Evolutionary conservation across 2,113 vertebrate species (phyloP).

Genomic region (Phalacrocorax carbo): DNA sequence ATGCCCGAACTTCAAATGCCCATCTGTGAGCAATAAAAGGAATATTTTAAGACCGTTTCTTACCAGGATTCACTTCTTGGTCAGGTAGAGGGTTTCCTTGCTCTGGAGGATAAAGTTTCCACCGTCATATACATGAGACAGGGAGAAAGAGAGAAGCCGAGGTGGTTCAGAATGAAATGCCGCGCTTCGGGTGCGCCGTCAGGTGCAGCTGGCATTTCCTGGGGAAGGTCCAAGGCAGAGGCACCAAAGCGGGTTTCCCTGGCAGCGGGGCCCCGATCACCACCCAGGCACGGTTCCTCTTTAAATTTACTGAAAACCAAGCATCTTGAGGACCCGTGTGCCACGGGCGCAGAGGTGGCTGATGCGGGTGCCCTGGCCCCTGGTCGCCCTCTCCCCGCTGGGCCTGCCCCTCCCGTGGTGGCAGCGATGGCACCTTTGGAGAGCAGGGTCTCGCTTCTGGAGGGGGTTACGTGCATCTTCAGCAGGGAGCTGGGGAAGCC

Average conservation of each 20-base stretch:
- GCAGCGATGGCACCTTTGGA: background rate
- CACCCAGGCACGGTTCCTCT: background rate
- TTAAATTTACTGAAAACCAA: background rate
- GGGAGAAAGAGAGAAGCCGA: background rate
- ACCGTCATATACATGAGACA: background rate
- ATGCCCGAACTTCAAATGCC: background rate
- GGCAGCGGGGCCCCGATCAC: background rate
- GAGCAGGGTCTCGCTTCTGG: background rate
- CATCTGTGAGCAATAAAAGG: background rate
- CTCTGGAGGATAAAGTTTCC: slow-evolving; percentile 16
- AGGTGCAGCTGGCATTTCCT: slow-evolving; percentile 14
- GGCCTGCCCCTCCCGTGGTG: too few relatives aligned
- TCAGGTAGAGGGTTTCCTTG: background rate
- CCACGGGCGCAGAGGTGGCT: background rate
- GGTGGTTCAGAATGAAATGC: background rate
- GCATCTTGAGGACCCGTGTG: background rate
- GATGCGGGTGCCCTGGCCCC: background rate
- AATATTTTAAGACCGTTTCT: background rate
- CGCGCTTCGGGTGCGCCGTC: background rate
- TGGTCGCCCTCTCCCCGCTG: too few relatives aligned
- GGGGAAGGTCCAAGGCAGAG: slow-evolving; percentile 9
- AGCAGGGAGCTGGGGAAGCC: background rate
- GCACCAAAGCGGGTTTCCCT: background rate
- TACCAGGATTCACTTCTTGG: background rate
- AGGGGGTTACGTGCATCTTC: too few relatives aligned